Evolutionary conservation across 2,888 invertebrate genomes (phyloP).

Genomic region (Caenorhabditis auriculariae): DNA sequence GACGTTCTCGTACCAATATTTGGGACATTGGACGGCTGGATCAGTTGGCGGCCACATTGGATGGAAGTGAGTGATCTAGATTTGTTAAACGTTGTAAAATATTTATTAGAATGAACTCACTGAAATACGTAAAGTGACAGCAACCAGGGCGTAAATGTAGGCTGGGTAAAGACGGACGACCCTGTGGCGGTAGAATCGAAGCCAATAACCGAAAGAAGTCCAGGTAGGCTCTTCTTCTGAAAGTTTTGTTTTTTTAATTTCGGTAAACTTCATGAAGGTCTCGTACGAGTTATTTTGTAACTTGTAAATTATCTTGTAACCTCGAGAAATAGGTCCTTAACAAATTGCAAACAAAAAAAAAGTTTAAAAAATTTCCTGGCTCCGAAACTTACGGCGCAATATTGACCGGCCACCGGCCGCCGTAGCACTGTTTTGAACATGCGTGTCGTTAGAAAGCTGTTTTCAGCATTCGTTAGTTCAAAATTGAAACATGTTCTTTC

Average conservation of each 20-base stretch:
- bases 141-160: conserved; percentile 59
- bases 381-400: too few species aligned
- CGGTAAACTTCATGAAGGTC: too few species aligned
- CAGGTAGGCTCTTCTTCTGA: conserved; percentile 58
- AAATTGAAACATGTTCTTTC: too few species aligned
- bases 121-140: conserved; percentile 56
- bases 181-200: conserved; percentile 61
- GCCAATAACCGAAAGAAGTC: conserved; percentile 61
- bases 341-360: too few species aligned
- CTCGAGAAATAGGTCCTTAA: too few species aligned
- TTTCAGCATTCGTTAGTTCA: too few species aligned
- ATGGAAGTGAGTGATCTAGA: conserved; percentile 56
- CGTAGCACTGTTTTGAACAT: too few species aligned
- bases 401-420: too few species aligned
- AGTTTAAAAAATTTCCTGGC: too few species aligned
- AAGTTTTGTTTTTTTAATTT: neutral
- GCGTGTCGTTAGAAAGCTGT: too few species aligned
- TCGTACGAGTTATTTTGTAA: too few species aligned
- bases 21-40: conserved; percentile 61
- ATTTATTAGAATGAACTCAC: conserved; percentile 6
- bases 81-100: neutral
- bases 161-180: conserved; percentile 62
- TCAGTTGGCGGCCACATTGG: conserved; percentile 63
- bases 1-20: conserved; percentile 57
- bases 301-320: too few species aligned